These are phyloP conservation scores for Sebastes dallii DNA, from an alignment of 2,797 vertebrate genomes.

Conservation along the genomic window DNA sequence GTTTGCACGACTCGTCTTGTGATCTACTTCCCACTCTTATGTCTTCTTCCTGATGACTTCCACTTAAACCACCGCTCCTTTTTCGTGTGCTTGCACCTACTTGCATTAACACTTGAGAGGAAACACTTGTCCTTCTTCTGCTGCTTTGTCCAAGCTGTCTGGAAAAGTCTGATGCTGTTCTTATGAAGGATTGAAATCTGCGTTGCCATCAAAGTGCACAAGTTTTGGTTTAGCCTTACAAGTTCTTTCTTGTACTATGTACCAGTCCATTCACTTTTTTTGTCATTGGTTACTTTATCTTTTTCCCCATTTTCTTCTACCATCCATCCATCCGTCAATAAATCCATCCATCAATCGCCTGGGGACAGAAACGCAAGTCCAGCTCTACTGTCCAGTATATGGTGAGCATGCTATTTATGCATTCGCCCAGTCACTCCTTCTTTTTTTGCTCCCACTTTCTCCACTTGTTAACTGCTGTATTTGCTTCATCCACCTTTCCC, in stretches of 20 bases:
- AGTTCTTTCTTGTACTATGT: slow-evolving; percentile 26
- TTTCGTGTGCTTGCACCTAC: neutral
- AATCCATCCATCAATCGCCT: slow-evolving; percentile 57
- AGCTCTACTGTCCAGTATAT: slow-evolving; percentile 85
- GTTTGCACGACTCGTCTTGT: neutral
- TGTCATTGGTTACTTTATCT: slow-evolving; percentile 54
- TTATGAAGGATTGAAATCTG: neutral
- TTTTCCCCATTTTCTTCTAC: slow-evolving; percentile 18
- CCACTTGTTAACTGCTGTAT: neutral
- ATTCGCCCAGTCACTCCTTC: slow-evolving; percentile 18
- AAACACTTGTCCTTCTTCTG: neutral
- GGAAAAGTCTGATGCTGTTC: neutral
- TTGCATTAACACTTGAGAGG: neutral
- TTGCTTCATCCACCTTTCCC: neutral
- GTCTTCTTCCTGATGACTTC: slow-evolving; percentile 10
- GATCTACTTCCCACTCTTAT: neutral
- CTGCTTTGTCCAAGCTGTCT: neutral
- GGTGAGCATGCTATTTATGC: slow-evolving; percentile 79
- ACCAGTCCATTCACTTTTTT: slow-evolving; percentile 43
- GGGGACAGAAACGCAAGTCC: slow-evolving; percentile 85
- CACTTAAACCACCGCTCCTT: neutral
- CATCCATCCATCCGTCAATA: slow-evolving; percentile 39
- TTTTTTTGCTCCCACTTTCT: neutral
- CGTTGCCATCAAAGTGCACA: neutral
- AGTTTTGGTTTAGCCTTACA: slow-evolving; percentile 15